Conservation (phyloP, 2,797 vertebrate genomes). For the Buceros bicornis region DNA sequence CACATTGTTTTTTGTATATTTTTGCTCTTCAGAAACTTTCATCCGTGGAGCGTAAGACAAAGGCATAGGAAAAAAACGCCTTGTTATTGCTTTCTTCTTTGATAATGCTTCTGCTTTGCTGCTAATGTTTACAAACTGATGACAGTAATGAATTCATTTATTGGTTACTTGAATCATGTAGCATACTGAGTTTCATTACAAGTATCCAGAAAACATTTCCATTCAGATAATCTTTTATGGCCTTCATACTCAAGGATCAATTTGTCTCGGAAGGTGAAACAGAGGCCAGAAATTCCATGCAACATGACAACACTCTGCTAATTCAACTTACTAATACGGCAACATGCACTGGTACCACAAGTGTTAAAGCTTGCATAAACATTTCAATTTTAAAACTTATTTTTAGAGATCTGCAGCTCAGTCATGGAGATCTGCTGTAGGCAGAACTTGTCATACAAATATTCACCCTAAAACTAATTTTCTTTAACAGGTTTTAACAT, state of each 20-base stretch:
- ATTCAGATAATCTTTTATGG: neutral
- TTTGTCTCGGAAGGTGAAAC: constrained; percentile 22
- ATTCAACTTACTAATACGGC: constrained; percentile 1
- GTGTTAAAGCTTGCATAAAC: constrained; percentile 42
- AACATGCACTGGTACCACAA: neutral
- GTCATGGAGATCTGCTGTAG: constrained; percentile 49
- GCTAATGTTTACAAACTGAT: neutral
- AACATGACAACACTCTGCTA: neutral
- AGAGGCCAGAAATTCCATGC: constrained; percentile 8
- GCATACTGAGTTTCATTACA: neutral
- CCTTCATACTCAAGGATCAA: neutral
- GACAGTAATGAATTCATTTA: neutral
- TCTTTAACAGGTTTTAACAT: constrained; percentile 57
- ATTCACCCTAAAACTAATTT: constrained; percentile 60
- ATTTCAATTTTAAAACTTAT: constrained; percentile 37
- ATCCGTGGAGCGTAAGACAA: neutral
- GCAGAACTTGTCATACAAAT: constrained; percentile 65
- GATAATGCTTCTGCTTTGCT: neutral
- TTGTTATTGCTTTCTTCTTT: neutral
- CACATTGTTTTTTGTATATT: neutral
- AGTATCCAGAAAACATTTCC: neutral
- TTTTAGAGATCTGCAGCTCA: constrained; percentile 26
- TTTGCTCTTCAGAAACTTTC: neutral
- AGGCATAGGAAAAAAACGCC: neutral
- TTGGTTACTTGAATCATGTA: neutral